These are phyloP conservation scores for Cossypha niveicapilla DNA, from an alignment of 2,797 vertebrate species.

Conservation along the genomic window DNA sequence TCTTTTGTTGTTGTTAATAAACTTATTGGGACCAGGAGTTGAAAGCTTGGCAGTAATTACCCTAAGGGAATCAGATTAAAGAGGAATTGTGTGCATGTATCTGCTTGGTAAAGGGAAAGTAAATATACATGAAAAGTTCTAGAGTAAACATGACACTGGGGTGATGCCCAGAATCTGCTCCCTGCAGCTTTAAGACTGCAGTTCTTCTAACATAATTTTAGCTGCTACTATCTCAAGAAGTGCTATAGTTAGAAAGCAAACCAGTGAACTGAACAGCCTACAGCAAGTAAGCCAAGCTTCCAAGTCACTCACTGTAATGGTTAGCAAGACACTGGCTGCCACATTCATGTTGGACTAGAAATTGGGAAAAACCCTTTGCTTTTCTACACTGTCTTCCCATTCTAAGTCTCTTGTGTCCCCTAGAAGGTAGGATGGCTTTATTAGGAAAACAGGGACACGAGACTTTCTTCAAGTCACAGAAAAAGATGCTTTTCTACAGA, in stretches of 20 bases:
- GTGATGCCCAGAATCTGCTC: not conserved
- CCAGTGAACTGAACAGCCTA: slow-evolving; percentile 33
- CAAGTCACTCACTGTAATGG: not conserved
- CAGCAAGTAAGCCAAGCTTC: slow-evolving; percentile 1
- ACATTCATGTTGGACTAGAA: not conserved
- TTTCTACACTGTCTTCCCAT: not conserved
- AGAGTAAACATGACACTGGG: not conserved
- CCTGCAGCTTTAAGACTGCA: slow-evolving; percentile 40
- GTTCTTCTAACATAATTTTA: slow-evolving; percentile 45
- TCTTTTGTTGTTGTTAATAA: not conserved
- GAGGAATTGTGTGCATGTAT: not conserved
- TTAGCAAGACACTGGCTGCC: not conserved
- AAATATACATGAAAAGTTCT: not conserved
- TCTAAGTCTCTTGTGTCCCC: not conserved
- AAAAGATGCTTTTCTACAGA: not conserved
- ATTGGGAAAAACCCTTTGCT: not conserved
- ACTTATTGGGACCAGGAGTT: not conserved
- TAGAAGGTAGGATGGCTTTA: not conserved
- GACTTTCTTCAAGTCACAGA: not conserved
- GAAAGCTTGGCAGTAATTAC: not conserved
- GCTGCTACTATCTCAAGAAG: slow-evolving; percentile 49
- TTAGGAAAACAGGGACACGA: not conserved
- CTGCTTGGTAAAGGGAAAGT: not conserved
- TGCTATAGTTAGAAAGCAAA: slow-evolving; percentile 60
- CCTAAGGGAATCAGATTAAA: not conserved